Evolutionary conservation across 2,113 vertebrate genomes (phyloP).

Genomic region (Proteles cristata): DNA sequence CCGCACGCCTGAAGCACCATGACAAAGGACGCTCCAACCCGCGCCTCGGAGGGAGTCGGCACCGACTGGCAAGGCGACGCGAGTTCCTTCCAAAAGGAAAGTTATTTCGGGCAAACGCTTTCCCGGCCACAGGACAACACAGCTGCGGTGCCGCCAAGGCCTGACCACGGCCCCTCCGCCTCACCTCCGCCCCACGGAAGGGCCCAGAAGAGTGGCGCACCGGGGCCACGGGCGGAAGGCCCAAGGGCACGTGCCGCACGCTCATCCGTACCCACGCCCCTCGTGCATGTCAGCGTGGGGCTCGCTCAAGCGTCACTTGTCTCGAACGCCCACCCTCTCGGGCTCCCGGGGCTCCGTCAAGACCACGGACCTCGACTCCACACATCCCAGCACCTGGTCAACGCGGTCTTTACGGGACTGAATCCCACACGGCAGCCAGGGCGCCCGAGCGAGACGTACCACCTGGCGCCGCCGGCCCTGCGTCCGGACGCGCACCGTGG

Average conservation of each 20-base stretch:
- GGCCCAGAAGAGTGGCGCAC: no score
- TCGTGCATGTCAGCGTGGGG: fast-evolving
- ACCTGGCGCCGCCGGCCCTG: no score
- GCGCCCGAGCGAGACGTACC: no score
- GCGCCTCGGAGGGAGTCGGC: neutral
- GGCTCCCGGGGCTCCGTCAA: neutral
- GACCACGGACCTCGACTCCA: fast-evolving
- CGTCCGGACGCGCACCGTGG: no score
- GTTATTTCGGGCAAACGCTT: neutral
- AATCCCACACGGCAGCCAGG: no score
- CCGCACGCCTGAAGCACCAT: no score
- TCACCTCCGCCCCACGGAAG: no score
- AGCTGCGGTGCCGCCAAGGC: neutral
- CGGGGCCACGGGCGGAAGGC: no score
- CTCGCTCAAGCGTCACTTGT: no score
- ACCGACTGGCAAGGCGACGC: neutral
- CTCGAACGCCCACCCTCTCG: neutral
- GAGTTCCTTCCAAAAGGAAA: neutral
- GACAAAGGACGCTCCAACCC: no score
- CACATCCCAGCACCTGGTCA: fast-evolving
- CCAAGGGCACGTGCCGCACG: no score
- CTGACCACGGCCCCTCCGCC: neutral
- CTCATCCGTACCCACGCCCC: fast-evolving
- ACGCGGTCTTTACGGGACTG: neutral
- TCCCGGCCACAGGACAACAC: neutral